These are phyloP conservation scores for Eunapius fragilis DNA, from an alignment of 37 sponge, comb jelly and placozoan genomes.

Conservation along the genomic window DNA sequence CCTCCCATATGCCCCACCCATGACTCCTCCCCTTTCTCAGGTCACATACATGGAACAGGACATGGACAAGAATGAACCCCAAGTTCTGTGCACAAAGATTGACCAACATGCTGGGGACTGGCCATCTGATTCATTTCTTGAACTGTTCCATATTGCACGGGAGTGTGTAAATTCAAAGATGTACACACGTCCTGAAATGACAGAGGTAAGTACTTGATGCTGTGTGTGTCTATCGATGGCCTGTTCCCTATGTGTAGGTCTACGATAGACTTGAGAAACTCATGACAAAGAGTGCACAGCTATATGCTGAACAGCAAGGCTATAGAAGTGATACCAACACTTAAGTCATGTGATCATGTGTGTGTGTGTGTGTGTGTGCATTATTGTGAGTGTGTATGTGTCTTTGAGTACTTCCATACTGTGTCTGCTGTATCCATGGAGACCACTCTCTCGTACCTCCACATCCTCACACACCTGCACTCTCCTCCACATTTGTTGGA, in stretches of 20 bases:
- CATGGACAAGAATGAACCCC: constrained; percentile 26
- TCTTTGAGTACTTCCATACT: neutral
- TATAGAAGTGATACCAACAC: too few relatives aligned
- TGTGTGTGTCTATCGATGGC: too few relatives aligned
- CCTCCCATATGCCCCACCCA: neutral
- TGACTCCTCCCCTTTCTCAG: constrained; percentile 10
- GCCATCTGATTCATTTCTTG: constrained; percentile 72
- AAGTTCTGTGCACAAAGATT: constrained; percentile 51
- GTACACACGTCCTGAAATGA: constrained; percentile 30
- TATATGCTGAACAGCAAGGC: constrained; percentile 30
- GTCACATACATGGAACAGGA: constrained; percentile 67
- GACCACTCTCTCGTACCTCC: constrained; percentile 27
- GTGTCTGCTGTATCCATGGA: neutral
- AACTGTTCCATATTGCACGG: constrained; percentile 51
- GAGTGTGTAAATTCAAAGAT: constrained; percentile 57
- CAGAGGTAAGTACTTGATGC: constrained; percentile 24
- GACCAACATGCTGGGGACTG: constrained; percentile 77
- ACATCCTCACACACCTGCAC: constrained; percentile 21
- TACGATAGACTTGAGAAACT: constrained; percentile 40
- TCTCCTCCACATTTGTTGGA: constrained; percentile 65
- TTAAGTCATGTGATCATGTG: neutral
- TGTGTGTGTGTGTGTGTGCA: neutral
- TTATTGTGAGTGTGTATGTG: neutral
- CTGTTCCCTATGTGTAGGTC: constrained; percentile 19
- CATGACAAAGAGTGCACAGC: constrained; percentile 49